phyloP scores from a whole-genome alignment of 30 jellyfish, hydroid and myxozoan genomes.

The Cassiopea andromeda region DNA sequence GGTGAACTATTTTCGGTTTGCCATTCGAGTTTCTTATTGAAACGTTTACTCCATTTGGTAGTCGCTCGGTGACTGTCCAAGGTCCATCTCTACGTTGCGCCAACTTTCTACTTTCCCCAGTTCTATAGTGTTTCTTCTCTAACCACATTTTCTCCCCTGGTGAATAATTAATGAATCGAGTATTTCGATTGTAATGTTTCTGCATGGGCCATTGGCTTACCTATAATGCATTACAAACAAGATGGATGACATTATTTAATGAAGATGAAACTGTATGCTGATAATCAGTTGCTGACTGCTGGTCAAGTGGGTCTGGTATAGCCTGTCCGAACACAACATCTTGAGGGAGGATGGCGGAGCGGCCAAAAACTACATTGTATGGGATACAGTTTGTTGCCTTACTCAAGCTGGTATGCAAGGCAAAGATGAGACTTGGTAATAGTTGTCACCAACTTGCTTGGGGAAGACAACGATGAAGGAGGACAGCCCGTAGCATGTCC shows the following conservation, averaged over 20 bases:
- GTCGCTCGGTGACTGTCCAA: conserved; percentile 14
- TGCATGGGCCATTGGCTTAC: conserved; percentile 49
- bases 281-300: conserved; percentile 8
- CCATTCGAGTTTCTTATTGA: conserved; percentile 4
- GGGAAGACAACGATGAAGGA: conserved; percentile 20
- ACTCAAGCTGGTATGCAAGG: conserved; percentile 18
- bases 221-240: conserved; percentile 38
- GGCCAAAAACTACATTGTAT: conserved; percentile 56
- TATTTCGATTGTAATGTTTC: conserved; percentile 54
- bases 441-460: conserved; percentile 39
- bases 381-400: conserved; percentile 25
- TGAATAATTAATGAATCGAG: conserved; percentile 17
- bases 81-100: conserved; percentile 48
- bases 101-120: conserved; percentile 29
- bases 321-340: conserved; percentile 47
- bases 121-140: conserved; percentile 24
- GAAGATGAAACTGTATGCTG: conserved; percentile 37
- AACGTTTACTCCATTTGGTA: conserved; percentile 46
- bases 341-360: conserved; percentile 67
- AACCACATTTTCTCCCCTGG: conserved; percentile 63
- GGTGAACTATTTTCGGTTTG: conserved; percentile 28
- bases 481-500: conserved; percentile 20
- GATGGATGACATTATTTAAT: conserved; percentile 17
- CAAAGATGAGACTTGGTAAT: conserved; percentile 1
- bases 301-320: conserved; percentile 26